Conservation (phyloP, 2,113 vertebrate genomes). For the Mesembrinibis cayennensis region DNA sequence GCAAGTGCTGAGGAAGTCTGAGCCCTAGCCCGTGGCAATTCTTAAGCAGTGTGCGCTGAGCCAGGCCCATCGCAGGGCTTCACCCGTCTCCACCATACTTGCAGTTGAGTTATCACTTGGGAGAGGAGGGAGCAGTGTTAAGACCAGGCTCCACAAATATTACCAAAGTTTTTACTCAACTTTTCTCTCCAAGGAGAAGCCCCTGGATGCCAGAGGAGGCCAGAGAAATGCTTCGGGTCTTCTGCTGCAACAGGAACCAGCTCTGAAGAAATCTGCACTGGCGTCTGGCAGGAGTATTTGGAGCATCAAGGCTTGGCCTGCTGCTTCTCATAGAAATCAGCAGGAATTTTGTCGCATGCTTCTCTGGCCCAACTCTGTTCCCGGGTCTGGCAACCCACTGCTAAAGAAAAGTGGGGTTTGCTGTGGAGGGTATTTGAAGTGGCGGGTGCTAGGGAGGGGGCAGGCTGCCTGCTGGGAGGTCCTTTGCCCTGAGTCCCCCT, state of each 20-base stretch:
- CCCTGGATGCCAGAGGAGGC: not conserved
- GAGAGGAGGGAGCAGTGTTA: not conserved
- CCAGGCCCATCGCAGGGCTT: not conserved
- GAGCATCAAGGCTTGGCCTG: not conserved
- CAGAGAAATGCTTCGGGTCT: not conserved
- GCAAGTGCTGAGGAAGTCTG: not conserved
- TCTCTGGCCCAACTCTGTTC: not conserved
- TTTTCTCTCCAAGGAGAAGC: not conserved
- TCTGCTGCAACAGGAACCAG: not conserved
- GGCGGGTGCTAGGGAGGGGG: not conserved
- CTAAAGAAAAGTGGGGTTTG: not conserved
- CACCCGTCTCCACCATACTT: fast-evolving
- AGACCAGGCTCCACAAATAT: not conserved
- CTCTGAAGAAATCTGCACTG: not conserved
- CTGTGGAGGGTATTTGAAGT: not conserved
- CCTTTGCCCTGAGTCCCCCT: not conserved
- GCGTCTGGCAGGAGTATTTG: not conserved
- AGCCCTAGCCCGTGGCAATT: not conserved
- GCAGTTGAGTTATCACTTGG: not conserved
- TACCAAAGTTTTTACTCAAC: not conserved
- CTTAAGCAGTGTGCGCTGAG: not conserved
- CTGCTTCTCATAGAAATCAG: not conserved
- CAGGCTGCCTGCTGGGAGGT: not conserved
- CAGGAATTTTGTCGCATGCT: not conserved
- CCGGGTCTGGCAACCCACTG: not conserved